Evolutionary conservation across 2,888 invertebrate species (phyloP), one percentile per base, ranked within the genome.

Genomic region (Cyrtodaria siliqua): DNA sequence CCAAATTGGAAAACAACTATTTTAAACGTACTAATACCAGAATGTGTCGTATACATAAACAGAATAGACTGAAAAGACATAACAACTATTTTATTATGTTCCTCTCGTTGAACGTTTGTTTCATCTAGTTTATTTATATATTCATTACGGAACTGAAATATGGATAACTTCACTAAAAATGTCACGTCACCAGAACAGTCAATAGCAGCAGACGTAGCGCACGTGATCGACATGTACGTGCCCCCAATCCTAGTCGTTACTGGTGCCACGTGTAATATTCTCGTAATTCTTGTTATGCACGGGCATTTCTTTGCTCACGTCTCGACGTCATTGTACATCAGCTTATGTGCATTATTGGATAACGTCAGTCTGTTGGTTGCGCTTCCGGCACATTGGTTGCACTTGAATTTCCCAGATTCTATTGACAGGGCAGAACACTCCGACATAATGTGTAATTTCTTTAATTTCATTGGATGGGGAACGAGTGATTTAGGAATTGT

Each of bases 301-400:
- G 79, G 82, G 42, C 69, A 66, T 2, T 82, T 74, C 61, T 89
- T 89, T 72, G 79, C 79, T n/a, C 80, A 79, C 23, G 71, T 86
- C 14, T 87, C 89, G 1, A 87, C 89, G 9, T 88, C 88, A 4
- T 77, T 89, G 26, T 89, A 87, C 67, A 87, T 89, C 76, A 66
- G 66, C 27, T 69, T 82, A 27, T 87, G 83, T 47, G 86, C 89
- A 12, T 24, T 79, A 12, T 71, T 82, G 3, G 89, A 89, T 70
- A 82, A 77, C 16, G 70, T 78, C 18, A 88, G 87, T 49, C 62
- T 88, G 8, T 14, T 78, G 9, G 68, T 88, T 33, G 72, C 83
- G 0, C 73, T 89, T 8, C 86, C 88, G 0, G 81, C 81, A 1
- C 88, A 88, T 47, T 89, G 87, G 86, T 29, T 89, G 14, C 82